phyloP scores from a whole-genome alignment of 2,888 invertebrate genomes.

The Acanthoscelides obtectus region DNA sequence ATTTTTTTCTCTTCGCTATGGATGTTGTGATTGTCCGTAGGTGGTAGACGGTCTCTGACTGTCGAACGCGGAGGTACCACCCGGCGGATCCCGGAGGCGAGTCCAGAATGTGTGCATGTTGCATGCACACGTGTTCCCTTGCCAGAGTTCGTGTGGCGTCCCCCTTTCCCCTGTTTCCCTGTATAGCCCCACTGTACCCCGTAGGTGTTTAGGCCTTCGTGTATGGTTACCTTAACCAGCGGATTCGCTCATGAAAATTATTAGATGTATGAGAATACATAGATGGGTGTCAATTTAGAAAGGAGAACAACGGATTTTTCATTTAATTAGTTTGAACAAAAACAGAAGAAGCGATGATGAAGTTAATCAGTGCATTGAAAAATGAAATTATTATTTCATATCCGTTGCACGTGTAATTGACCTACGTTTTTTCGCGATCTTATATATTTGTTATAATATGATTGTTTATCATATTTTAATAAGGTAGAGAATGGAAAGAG shows the following conservation, averaged over 20 bases:
- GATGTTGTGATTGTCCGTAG: no score
- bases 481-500: neutral
- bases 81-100: no score
- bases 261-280: neutral
- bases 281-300: neutral
- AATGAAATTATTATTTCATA: neutral
- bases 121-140: no score
- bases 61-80: no score
- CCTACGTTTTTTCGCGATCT: neutral
- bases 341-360: neutral
- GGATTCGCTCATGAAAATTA: neutral
- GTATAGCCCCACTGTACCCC: no score
- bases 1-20: no score
- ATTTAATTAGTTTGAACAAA: neutral
- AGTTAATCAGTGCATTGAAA: neutral
- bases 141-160: no score
- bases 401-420: neutral
- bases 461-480: neutral
- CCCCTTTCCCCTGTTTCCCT: no score
- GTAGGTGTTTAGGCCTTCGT: no score
- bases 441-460: neutral
- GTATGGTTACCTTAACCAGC: neutral
- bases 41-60: no score
- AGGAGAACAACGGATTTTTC: neutral
- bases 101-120: no score